A percentile compares a stretch with the other conserved stretches of the same genome.
Evolutionary conservation across 1,140 invertebrate species (phyloP).

Genomic region (Bemisia tabaci): DNA sequence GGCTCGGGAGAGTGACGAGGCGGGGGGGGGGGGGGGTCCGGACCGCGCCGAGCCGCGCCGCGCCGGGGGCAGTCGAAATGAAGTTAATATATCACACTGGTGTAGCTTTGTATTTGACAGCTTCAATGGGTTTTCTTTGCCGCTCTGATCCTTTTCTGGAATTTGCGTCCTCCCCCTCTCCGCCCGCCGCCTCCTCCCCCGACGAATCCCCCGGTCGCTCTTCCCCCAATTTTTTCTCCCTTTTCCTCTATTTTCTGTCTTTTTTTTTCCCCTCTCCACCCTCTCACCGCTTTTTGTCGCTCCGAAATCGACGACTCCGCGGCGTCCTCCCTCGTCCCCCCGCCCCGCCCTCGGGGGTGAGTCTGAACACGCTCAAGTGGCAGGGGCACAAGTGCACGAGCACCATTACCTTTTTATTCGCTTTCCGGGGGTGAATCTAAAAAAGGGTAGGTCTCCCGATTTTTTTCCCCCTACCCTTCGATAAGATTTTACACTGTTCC

Average conservation of each 20-base stretch:
- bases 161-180: slow-evolving; percentile 4
- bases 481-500: too few relatives aligned
- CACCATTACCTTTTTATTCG: too few relatives aligned
- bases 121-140: slow-evolving; percentile 27
- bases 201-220: background rate
- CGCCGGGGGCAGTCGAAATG: slow-evolving; percentile 20
- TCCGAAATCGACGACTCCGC: background rate
- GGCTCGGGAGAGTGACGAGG: slow-evolving; percentile 3
- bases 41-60: too few relatives aligned
- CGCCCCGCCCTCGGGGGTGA: too few relatives aligned
- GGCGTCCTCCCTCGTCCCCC: too few relatives aligned
- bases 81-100: slow-evolving; percentile 30
- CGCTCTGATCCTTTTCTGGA: slow-evolving; percentile 10
- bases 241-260: slow-evolving; percentile 1
- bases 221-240: slow-evolving; percentile 2
- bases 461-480: too few relatives aligned
- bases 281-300: background rate
- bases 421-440: too few relatives aligned
- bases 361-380: too few relatives aligned
- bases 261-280: slow-evolving; percentile 11
- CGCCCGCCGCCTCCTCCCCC: slow-evolving; percentile 6
- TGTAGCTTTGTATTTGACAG: slow-evolving; percentile 30
- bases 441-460: too few relatives aligned
- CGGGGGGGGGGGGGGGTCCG: slow-evolving; percentile 1
- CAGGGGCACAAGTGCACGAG: too few relatives aligned